Conservation (phyloP, 2,113 vertebrate genomes). For the Calypte anna region DNA sequence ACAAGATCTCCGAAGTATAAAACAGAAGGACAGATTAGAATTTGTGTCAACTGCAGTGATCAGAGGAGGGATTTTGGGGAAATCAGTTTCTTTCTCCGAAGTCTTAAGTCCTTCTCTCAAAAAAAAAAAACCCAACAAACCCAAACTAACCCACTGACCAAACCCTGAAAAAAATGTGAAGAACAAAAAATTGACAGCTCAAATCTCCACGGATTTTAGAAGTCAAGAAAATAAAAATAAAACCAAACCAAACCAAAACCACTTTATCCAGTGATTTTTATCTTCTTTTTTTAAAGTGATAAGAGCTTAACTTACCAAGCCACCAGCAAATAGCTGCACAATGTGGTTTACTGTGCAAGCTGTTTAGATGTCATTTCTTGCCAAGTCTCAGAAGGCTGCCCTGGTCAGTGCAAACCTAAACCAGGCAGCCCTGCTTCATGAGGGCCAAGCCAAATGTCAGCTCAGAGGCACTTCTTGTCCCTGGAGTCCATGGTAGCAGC, state of each 20-base stretch:
- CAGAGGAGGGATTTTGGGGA: not conserved
- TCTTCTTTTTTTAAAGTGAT: not conserved
- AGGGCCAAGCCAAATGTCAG: not conserved
- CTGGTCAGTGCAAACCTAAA: not conserved
- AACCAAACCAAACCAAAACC: not conserved
- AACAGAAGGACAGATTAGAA: not conserved
- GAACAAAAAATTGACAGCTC: not conserved
- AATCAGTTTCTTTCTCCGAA: not conserved
- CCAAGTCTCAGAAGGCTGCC: not conserved
- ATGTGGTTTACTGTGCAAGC: not conserved
- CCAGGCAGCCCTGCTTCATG: not conserved
- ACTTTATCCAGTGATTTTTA: not conserved
- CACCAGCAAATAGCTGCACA: not conserved
- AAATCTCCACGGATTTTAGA: not conserved
- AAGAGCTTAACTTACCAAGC: not conserved
- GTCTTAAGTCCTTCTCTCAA: not conserved
- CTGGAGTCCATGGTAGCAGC: not conserved
- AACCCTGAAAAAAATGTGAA: not conserved
- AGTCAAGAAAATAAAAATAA: not conserved
- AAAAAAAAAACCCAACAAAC: not conserved
- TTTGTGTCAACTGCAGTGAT: not conserved
- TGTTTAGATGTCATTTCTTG: not conserved
- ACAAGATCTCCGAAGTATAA: not conserved
- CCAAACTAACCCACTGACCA: not conserved
- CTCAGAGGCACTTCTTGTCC: not conserved